Percentiles rank a stretch among this genome's conserved stretches.
These are phyloP conservation scores for Siniperca scherzeri DNA, from an alignment of 2,797 vertebrate genomes.

Conservation along the genomic window DNA sequence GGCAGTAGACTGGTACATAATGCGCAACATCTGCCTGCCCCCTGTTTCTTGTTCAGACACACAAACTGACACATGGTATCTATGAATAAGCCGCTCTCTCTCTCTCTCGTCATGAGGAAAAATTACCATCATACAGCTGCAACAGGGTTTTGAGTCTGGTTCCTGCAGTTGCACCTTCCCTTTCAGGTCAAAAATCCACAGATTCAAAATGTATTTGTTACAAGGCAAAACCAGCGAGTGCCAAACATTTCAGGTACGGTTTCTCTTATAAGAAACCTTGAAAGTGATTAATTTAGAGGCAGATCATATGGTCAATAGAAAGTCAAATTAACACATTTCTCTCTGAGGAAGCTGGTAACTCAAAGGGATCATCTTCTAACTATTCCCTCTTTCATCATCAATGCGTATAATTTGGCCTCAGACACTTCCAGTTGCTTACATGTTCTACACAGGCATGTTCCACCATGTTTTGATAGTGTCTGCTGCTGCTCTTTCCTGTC, in stretches of 20 bases:
- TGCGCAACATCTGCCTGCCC: slow-evolving; percentile 84
- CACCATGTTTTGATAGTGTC: slow-evolving; percentile 71
- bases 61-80: slow-evolving; percentile 77
- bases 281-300: slow-evolving; percentile 16
- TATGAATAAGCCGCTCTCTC: slow-evolving; percentile 65
- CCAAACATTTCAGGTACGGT: background rate
- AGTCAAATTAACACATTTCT: slow-evolving; percentile 33
- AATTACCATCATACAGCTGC: slow-evolving; percentile 60
- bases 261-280: slow-evolving; percentile 3
- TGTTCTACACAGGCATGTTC: slow-evolving; percentile 65
- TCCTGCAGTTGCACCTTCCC: slow-evolving; percentile 29
- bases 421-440: slow-evolving; percentile 59
- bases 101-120: slow-evolving; percentile 50
- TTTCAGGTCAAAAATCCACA: slow-evolving; percentile 40
- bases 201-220: slow-evolving; percentile 12
- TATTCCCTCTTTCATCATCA: slow-evolving; percentile 68
- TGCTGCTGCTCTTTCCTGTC: slow-evolving; percentile 48
- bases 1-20: slow-evolving; percentile 84
- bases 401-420: slow-evolving; percentile 67
- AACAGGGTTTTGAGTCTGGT: slow-evolving; percentile 61
- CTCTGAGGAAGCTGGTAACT: slow-evolving; percentile 30
- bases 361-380: slow-evolving; percentile 42
- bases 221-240: background rate
- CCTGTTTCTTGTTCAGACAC: slow-evolving; percentile 74
- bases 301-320: slow-evolving; percentile 6